Conservation (phyloP, 2,113 vertebrate species). For the Ctenodactylus gundi region DNA sequence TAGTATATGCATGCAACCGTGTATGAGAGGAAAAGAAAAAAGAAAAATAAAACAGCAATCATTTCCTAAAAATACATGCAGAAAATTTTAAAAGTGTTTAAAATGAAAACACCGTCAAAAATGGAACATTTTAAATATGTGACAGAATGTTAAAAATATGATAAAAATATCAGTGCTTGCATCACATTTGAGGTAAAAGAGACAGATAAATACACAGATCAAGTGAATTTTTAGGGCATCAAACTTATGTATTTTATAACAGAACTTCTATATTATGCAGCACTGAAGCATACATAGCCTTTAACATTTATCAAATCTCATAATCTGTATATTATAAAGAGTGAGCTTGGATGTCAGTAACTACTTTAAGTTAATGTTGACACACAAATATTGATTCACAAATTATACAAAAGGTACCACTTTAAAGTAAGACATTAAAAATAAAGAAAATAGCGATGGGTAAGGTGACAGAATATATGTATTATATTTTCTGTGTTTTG, state of each 20-base stretch:
- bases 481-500: neutral
- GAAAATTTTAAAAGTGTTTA: neutral
- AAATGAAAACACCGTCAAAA: neutral
- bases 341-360: neutral
- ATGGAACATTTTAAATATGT: neutral
- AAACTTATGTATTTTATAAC: too few species aligned
- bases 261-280: too few species aligned
- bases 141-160: too few species aligned
- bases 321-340: neutral
- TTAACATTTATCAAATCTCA: neutral
- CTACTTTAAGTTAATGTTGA: neutral
- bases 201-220: neutral
- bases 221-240: neutral
- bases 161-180: too few species aligned
- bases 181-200: neutral
- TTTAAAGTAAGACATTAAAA: neutral
- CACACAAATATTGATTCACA: neutral
- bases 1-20: too few species aligned
- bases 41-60: neutral
- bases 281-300: neutral
- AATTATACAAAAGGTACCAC: neutral
- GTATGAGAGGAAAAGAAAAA: too few species aligned
- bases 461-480: neutral
- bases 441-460: neutral
- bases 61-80: neutral